Base-by-base conservation (phyloP, 2,113 vertebrate genomes). In the Addax nasomaculatus region DNA sequence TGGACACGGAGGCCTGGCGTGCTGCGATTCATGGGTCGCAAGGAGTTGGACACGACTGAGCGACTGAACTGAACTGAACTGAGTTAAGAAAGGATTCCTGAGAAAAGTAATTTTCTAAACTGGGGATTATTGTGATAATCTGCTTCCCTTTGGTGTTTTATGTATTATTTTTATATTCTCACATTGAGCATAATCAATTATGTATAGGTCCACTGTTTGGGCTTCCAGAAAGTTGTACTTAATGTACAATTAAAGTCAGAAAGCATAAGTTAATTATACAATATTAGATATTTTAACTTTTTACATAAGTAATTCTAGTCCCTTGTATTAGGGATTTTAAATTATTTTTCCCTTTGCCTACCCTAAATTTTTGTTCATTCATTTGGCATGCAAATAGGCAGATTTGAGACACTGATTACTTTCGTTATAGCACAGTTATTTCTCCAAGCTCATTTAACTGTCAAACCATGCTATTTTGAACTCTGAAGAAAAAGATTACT, bases 31-130 rank as follows among this genome's bases (percentile, higher is more conserved):
- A 60, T 30, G 58, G 27, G 12, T 60, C 2, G 0, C 27, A 60
- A 6, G 5, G 27, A 30, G 58, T 30, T 1, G 0, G 27, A 60
- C 27, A 60, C 0, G 5, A 29, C 27, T 60, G 58, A 60, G 2
- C 0, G 12, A 60, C 27, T 30, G 27, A 60, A 60, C 58, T 60
- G 27, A 60, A 60, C 27, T 60, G 58, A 60, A 60, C 58, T 29
- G 13, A 14, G 10, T 45, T 62, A 85, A 43, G 19, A 73, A 92
- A 53, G 2, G 0, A 70, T 76, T 27, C 12, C 12, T 60, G 9
- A 76, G 70, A 62, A 90, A 80, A n/a, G 29, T 83, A 36, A 86
- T 79, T 94, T 87, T 87, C 21, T 90, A 96, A 93, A 90, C 5
- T 87, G 51, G 9, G 8, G 13, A 73, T 89, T 58, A 57, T 25